Evolutionary conservation across 2,113 vertebrate species (phyloP).

Genomic region (Ammospiza caudacuta): DNA sequence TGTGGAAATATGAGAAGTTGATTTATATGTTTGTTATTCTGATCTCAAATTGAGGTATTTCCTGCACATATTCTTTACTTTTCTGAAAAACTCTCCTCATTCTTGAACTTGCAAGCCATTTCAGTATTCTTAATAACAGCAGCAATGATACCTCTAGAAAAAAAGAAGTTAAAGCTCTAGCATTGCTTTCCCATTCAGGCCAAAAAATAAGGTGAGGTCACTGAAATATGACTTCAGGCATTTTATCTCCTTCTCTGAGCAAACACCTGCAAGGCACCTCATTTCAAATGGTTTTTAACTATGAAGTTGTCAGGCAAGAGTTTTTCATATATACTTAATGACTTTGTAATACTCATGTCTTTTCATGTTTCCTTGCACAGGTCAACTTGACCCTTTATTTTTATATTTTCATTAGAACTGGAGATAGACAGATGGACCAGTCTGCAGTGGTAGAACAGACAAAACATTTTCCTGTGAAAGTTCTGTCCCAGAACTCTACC

Average conservation of each 20-base stretch:
- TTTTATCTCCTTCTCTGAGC: not conserved
- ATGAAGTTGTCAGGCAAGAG: not conserved
- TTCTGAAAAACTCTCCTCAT: not conserved
- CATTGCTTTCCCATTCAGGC: not conserved
- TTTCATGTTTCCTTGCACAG: not conserved
- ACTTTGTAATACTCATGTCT: not conserved
- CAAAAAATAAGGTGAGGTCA: not conserved
- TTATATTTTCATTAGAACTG: not conserved
- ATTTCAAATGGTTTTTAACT: not conserved
- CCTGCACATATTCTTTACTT: not conserved
- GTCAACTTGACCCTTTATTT: not conserved
- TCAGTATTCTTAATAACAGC: not conserved
- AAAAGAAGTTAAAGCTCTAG: not conserved
- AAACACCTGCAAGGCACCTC: not conserved
- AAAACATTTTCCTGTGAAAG: not conserved
- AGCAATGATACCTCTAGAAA: not conserved
- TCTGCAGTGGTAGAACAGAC: not conserved
- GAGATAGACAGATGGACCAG: not conserved
- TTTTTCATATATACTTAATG: not conserved
- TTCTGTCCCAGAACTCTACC: not conserved
- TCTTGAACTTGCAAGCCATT: not conserved
- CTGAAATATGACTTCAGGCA: not conserved
- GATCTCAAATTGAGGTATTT: not conserved
- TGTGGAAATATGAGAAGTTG: not conserved
- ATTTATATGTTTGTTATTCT: not conserved